phyloP scores from a whole-genome alignment of 2,113 vertebrate species.

The Arvicanthis niloticus region DNA sequence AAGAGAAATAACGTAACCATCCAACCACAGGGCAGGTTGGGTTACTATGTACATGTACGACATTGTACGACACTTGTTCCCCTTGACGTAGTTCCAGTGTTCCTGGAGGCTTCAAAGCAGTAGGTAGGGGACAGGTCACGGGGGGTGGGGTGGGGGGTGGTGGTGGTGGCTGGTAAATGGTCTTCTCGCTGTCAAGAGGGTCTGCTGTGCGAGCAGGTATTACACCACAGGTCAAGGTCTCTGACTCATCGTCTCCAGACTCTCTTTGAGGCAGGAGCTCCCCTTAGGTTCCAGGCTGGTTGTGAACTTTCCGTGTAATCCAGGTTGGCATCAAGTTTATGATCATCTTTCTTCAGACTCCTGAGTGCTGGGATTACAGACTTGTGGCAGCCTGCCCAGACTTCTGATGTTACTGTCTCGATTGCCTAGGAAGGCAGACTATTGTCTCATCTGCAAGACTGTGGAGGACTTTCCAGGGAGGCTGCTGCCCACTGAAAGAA shows the following conservation, averaged over 20 bases:
- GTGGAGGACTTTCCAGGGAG: not conserved
- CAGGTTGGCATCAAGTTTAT: not conserved
- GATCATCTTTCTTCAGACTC: not conserved
- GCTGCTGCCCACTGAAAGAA: not conserved
- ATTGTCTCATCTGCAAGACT: not conserved
- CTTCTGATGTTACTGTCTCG: not conserved
- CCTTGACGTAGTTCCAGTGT: not conserved
- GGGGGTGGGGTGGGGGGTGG: too few relatives aligned
- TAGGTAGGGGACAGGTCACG: not conserved
- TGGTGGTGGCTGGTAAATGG: too few relatives aligned
- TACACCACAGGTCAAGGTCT: too few relatives aligned
- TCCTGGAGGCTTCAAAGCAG: not conserved
- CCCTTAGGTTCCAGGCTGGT: not conserved
- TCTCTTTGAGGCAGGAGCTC: not conserved
- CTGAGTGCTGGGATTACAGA: not conserved
- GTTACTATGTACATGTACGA: fast-evolving
- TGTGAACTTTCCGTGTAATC: not conserved
- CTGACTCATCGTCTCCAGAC: not conserved
- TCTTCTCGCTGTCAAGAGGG: not conserved
- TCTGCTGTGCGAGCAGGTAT: not conserved
- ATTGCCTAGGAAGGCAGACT: not conserved
- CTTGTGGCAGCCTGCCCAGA: not conserved
- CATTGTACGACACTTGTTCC: fast-evolving
- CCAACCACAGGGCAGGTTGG: not conserved
- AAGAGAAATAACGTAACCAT: not conserved